phyloP scores from a whole-genome alignment of 2,888 invertebrate species.

The Parasteatoda lunata region DNA sequence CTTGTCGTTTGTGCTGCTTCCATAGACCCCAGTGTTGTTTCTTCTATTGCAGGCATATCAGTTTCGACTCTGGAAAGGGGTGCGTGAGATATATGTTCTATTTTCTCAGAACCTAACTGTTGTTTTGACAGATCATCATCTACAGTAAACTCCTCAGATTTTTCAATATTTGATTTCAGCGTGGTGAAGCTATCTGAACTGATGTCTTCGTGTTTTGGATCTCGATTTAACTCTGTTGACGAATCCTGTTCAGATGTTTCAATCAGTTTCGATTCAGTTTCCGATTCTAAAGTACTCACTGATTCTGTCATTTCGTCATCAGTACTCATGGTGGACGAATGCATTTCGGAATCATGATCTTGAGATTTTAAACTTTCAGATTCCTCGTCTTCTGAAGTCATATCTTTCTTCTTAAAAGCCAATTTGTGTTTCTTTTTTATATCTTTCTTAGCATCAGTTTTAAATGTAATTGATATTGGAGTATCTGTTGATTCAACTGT shows the following conservation, averaged over 20 bases:
- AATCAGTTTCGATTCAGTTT: background rate
- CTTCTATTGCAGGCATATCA: conserved; percentile 3
- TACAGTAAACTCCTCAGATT: background rate
- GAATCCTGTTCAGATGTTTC: background rate
- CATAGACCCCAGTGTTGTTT: conserved; percentile 25
- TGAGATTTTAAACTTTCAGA: background rate
- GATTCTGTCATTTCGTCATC: background rate
- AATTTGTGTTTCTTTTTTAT: conserved; percentile 32
- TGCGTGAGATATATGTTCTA: conserved; percentile 7
- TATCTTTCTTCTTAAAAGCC: conserved; percentile 44
- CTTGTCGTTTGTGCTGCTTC: conserved; percentile 6
- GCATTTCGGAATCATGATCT: background rate
- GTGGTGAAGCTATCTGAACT: background rate
- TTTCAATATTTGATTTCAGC: background rate
- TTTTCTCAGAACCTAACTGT: conserved; percentile 31
- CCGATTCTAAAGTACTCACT: background rate
- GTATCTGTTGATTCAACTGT: background rate
- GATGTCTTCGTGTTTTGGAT: background rate
- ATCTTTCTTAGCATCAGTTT: conserved; percentile 45
- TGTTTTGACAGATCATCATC: background rate
- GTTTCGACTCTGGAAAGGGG: conserved; percentile 3
- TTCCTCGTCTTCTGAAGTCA: conserved; percentile 13
- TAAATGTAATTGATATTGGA: conserved; percentile 12
- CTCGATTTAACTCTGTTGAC: background rate
- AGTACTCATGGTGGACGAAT: background rate